Evolutionary conservation across 2,888 invertebrate species (phyloP).

Genomic region (Hydriomena furcata): DNA sequence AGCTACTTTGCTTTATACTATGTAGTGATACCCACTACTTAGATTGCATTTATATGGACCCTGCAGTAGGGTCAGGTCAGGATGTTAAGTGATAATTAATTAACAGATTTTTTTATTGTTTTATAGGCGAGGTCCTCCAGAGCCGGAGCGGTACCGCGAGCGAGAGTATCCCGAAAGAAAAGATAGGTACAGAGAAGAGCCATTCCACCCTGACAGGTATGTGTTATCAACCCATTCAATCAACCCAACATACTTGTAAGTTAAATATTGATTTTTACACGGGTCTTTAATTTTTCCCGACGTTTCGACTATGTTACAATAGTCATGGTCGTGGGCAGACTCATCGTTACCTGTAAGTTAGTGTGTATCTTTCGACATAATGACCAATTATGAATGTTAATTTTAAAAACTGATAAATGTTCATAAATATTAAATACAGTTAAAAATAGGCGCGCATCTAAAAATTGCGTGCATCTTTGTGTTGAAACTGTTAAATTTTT

Average conservation of each 20-base stretch:
- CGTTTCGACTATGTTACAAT: too few species aligned
- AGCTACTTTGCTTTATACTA: too few species aligned
- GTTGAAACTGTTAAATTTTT: not conserved
- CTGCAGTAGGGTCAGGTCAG: too few species aligned
- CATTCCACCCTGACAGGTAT: conserved; percentile 63
- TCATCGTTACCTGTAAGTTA: not conserved
- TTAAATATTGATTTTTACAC: too few species aligned
- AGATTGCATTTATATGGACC: too few species aligned
- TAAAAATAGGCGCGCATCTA: not conserved
- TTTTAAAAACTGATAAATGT: not conserved
- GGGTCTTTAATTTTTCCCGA: too few species aligned
- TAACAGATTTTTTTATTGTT: conserved; percentile 2
- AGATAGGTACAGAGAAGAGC: conserved; percentile 66
- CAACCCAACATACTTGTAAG: too few species aligned
- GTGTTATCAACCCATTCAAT: conserved; percentile 28
- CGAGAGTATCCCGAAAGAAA: conserved; percentile 63
- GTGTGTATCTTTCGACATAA: conserved; percentile 9
- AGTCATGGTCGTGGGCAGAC: too few species aligned
- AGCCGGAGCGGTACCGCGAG: conserved; percentile 57
- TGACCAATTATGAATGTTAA: conserved; percentile 28
- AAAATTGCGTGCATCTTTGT: conserved; percentile 1
- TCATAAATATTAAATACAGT: not conserved
- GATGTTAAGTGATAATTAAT: not conserved
- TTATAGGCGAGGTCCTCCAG: conserved; percentile 61
- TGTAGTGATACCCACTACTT: too few species aligned